These are phyloP conservation scores for Crocodylus rhombifer DNA, from an alignment of 2,797 vertebrate genomes.

Conservation along the genomic window DNA sequence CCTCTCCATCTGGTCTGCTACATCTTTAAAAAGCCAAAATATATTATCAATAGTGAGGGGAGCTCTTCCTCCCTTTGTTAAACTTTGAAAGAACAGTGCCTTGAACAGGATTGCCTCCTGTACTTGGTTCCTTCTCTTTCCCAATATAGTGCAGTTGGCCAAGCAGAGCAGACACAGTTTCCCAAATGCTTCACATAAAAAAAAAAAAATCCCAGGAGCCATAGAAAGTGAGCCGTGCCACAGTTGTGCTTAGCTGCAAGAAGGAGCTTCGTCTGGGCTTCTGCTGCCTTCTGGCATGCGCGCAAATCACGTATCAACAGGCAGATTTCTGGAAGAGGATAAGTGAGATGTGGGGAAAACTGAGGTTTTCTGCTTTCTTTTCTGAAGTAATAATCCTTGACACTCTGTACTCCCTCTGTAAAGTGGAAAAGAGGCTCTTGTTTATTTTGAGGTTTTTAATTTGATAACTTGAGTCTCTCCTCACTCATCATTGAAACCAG, in stretches of 20 bases:
- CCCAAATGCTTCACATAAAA: slow-evolving; percentile 43
- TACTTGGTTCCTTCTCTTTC: slow-evolving; percentile 75
- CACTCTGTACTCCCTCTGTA: not conserved
- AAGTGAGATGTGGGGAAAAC: not conserved
- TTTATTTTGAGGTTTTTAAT: not conserved
- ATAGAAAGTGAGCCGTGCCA: slow-evolving; percentile 18
- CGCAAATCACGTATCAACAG: not conserved
- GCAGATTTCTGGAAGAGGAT: not conserved
- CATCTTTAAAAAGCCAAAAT: slow-evolving; percentile 32
- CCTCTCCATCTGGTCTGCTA: not conserved
- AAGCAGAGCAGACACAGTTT: slow-evolving; percentile 53
- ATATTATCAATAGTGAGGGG: slow-evolving; percentile 9
- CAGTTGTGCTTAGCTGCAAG: slow-evolving; percentile 36
- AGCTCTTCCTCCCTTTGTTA: not conserved
- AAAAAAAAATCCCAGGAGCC: slow-evolving; percentile 13
- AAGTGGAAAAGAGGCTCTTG: not conserved
- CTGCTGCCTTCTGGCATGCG: not conserved
- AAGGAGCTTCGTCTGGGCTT: slow-evolving; percentile 17
- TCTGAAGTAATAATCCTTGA: not conserved
- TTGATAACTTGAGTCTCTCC: too few species aligned
- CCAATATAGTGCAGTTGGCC: slow-evolving; percentile 69
- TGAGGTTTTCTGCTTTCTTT: not conserved
- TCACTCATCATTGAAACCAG: too few species aligned
- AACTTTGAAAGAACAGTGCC: slow-evolving; percentile 38
- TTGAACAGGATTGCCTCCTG: slow-evolving; percentile 42